A percentile compares a stretch with the other conserved stretches of the same genome.
Evolutionary conservation across 2,797 vertebrate genomes (phyloP).

Genomic region (Mormyrops attenuatus): DNA sequence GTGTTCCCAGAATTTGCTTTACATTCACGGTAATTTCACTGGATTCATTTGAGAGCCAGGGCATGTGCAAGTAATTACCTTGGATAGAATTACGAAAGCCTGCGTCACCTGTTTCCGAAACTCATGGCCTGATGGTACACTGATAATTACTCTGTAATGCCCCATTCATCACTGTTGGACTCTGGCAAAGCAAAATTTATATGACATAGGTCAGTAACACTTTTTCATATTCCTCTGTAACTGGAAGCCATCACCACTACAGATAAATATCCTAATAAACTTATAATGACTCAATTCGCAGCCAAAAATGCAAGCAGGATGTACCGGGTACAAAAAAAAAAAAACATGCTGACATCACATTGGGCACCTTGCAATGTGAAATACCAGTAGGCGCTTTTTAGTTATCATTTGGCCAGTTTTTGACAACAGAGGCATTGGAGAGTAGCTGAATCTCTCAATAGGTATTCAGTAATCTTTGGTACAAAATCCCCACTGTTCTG

Average conservation of each 20-base stretch:
- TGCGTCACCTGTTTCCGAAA: constrained; percentile 43
- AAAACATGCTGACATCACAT: background rate
- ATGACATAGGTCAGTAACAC: constrained; percentile 36
- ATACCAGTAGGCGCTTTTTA: background rate
- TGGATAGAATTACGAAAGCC: background rate
- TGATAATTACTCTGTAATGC: constrained; percentile 24
- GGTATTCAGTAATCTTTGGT: background rate
- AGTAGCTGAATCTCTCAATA: background rate
- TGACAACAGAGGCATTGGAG: background rate
- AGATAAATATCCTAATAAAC: constrained; percentile 1
- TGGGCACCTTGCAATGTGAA: background rate
- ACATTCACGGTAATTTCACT: background rate
- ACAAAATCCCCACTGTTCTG: background rate
- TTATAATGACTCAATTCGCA: background rate
- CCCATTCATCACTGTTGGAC: constrained; percentile 28
- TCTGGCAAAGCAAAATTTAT: constrained; percentile 38
- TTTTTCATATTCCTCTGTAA: constrained; percentile 30
- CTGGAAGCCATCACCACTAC: constrained; percentile 15
- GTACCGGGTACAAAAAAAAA: background rate
- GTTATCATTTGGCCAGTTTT: too few species aligned
- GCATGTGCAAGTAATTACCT: constrained; percentile 39
- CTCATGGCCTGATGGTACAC: constrained; percentile 15
- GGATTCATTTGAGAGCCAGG: constrained; percentile 5
- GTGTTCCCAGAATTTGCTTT: background rate
- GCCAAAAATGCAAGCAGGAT: background rate